A percentile compares a stretch with the other conserved stretches of the same genome.
These are phyloP conservation scores for Papilio glaucus DNA, from an alignment of 1,140 invertebrate genomes.

Conservation along the genomic window DNA sequence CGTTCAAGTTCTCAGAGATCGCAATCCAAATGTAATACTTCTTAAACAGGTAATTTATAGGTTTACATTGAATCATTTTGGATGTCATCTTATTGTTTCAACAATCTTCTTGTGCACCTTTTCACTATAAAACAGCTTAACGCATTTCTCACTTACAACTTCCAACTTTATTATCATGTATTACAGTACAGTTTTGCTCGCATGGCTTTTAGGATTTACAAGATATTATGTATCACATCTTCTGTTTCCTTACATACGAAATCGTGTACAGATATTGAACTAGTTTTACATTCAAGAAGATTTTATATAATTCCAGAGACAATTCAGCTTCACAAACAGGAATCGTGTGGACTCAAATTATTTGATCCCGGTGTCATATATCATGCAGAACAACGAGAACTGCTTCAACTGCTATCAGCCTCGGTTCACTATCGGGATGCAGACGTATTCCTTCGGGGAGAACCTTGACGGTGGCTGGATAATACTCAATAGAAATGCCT, in stretches of 20 bases:
- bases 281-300: constrained; percentile 8
- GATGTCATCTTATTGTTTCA: not conserved
- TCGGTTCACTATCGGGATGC: constrained; percentile 65
- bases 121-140: too few species aligned
- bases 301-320: constrained; percentile 56
- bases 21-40: constrained; percentile 64
- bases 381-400: constrained; percentile 65
- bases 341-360: constrained; percentile 60
- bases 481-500: constrained; percentile 70
- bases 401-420: constrained; percentile 75
- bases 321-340: constrained; percentile 61
- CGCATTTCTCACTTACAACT: too few species aligned
- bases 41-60: constrained; percentile 65
- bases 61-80: not conserved
- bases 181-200: not conserved
- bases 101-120: too few species aligned
- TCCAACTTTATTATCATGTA: too few species aligned
- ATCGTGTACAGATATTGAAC: too few species aligned
- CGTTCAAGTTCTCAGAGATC: constrained; percentile 78
- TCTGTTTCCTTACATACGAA: not conserved
- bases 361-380: constrained; percentile 72
- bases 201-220: too few species aligned
- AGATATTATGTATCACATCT: too few species aligned
- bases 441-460: constrained; percentile 70
- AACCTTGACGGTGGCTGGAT: constrained; percentile 75